Conservation (phyloP, 2,888 invertebrate species). For the Drosophila antonietae region DNA sequence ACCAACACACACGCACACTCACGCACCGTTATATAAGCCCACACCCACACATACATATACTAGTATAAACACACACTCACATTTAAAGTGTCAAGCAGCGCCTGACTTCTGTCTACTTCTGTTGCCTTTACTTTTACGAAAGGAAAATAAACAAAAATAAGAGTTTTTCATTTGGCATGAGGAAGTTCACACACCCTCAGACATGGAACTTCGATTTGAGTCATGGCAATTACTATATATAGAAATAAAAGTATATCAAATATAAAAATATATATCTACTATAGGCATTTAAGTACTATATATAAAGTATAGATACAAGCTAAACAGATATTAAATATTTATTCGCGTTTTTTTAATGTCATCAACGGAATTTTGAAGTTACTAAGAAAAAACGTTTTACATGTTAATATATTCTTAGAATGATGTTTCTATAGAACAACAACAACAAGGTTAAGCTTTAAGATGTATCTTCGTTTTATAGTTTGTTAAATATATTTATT, state of each 20-base stretch:
- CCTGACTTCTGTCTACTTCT: constrained; percentile 31
- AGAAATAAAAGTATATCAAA: not conserved
- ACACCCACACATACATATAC: not conserved
- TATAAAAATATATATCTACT: not conserved
- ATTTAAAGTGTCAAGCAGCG: constrained; percentile 4
- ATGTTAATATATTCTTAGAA: too few relatives aligned
- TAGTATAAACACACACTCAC: constrained; percentile 13
- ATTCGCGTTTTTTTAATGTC: too few relatives aligned
- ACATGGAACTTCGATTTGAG: not conserved
- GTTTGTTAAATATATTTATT: not conserved
- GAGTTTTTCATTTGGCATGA: too few relatives aligned
- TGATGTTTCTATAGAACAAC: too few relatives aligned
- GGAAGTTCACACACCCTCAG: not conserved
- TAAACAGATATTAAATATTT: too few relatives aligned
- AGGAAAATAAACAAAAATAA: not conserved
- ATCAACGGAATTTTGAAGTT: too few relatives aligned
- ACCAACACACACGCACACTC: constrained; percentile 22
- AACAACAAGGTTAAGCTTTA: too few relatives aligned
- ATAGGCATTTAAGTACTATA: too few relatives aligned
- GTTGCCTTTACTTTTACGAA: not conserved
- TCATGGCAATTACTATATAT: not conserved
- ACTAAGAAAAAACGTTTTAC: too few relatives aligned
- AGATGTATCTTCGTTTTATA: not conserved
- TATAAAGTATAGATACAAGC: too few relatives aligned
- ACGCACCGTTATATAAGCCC: constrained; percentile 13